Conservation (phyloP, 2,888 invertebrate species). For the Electrophaes corylata region DNA sequence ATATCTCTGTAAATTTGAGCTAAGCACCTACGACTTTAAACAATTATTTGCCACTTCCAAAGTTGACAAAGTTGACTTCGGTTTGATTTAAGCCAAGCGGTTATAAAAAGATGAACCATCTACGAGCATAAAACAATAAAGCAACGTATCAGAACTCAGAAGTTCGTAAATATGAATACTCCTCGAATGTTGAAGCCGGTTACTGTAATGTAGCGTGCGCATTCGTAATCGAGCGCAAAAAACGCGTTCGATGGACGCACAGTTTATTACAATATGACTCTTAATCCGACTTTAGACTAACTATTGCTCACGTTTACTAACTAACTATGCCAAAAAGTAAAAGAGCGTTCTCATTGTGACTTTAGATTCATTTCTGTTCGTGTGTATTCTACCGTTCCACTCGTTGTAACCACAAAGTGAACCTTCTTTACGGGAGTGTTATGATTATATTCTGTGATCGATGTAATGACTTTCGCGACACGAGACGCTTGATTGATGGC, state of each 20-base stretch:
- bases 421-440: constrained; percentile 1
- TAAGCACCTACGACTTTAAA: no score
- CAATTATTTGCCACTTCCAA: no score
- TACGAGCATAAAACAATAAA: constrained; percentile 8
- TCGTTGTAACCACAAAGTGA: background rate
- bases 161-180: constrained; percentile 29
- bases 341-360: background rate
- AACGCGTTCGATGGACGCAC: constrained; percentile 11
- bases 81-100: background rate
- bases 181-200: constrained; percentile 31
- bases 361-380: background rate
- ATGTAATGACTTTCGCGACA: constrained; percentile 34
- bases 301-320: background rate
- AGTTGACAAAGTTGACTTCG: background rate
- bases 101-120: background rate
- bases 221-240: constrained; percentile 25
- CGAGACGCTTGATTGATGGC: constrained; percentile 36
- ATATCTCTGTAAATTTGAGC: background rate
- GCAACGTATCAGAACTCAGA: constrained; percentile 13
- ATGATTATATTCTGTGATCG: constrained; percentile 13
- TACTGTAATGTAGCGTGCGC: constrained; percentile 25
- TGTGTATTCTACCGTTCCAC: background rate
- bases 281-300: constrained; percentile 1
- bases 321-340: background rate
- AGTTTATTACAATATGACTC: constrained; percentile 1